Evolutionary conservation across 1,140 invertebrate genomes (phyloP), one percentile per base, ranked within the genome.

Genomic region (Palaemon carinicauda): DNA sequence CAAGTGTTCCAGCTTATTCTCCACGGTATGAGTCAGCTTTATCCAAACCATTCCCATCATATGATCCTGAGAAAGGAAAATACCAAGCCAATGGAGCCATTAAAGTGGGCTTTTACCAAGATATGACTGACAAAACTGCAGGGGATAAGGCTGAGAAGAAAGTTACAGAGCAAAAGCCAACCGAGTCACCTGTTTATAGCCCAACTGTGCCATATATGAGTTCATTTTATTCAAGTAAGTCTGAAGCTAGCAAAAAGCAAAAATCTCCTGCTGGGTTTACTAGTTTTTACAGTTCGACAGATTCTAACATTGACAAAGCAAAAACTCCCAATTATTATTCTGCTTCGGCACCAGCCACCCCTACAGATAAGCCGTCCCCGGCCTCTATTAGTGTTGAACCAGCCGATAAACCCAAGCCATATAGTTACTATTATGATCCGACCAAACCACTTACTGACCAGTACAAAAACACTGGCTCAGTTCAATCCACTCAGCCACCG

Each of bases 41-140:
- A 21, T 80, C 69, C n/a, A 89, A 89, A 77, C 73, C 83, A 29
- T 89, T 85, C 52, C 80, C 88, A 19, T 82, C 83, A 9, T 89
- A 87, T 82, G 88, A 89, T 73, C 84, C 80, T 50, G 88, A 88
- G n/a, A 88, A 88, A 51, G 33, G 82, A 21, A 88, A 88, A 53
- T 88, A 88, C 80, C 88, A 89, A 33, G 73, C 88, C n/a, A 95
- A 95, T 91, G 95, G 94, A 1, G 94, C 95, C 24, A 94, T 96
- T 3, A 93, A 95, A 86, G 95, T 95, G 53, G 95, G 95, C 3
- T 96, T 96, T 90, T 96, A 96, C 91, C 95, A 96, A 91, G 95
- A 96, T 88, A 95, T 88, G 86, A 88, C 89, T 19, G 88, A 89
- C 31, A 89, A 89, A 87, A 60, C 87, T 29, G 69, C 54, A 15